Evolutionary conservation across 2,113 vertebrate genomes (phyloP).

Genomic region (Sander vitreus): DNA sequence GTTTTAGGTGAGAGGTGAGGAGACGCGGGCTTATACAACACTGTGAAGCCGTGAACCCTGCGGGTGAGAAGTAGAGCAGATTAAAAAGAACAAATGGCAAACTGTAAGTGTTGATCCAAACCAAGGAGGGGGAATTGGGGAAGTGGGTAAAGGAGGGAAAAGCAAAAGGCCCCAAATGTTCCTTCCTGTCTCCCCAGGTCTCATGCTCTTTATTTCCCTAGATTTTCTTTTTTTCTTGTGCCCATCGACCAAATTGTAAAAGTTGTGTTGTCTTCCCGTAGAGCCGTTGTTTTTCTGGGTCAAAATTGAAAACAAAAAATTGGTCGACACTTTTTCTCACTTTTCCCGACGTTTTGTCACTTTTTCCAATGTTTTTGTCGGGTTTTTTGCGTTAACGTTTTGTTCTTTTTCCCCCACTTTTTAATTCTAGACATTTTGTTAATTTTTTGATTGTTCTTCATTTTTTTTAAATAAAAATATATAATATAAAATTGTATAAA

Average conservation of each 20-base stretch:
- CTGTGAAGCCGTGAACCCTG: slow-evolving; percentile 12
- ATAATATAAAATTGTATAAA: too few relatives aligned
- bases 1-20: slow-evolving; percentile 63
- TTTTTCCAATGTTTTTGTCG: too few relatives aligned
- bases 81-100: slow-evolving; percentile 66
- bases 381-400: too few relatives aligned
- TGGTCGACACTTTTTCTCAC: too few relatives aligned
- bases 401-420: too few relatives aligned
- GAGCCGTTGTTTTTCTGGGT: too few relatives aligned
- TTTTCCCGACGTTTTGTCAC: too few relatives aligned
- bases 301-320: too few relatives aligned
- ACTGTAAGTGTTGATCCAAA: slow-evolving; percentile 46
- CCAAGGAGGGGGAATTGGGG: slow-evolving; percentile 5
- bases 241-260: neutral
- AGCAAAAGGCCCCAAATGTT: neutral
- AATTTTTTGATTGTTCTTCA: too few relatives aligned
- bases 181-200: neutral
- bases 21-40: slow-evolving; percentile 46
- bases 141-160: slow-evolving; percentile 26
- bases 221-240: neutral
- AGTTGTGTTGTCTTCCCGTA: too few relatives aligned
- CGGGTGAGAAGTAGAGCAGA: slow-evolving; percentile 56
- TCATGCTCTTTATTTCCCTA: neutral
- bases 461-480: too few relatives aligned
- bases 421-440: too few relatives aligned